Conservation (phyloP, 2,113 vertebrate species). For the Maylandia zebra region DNA sequence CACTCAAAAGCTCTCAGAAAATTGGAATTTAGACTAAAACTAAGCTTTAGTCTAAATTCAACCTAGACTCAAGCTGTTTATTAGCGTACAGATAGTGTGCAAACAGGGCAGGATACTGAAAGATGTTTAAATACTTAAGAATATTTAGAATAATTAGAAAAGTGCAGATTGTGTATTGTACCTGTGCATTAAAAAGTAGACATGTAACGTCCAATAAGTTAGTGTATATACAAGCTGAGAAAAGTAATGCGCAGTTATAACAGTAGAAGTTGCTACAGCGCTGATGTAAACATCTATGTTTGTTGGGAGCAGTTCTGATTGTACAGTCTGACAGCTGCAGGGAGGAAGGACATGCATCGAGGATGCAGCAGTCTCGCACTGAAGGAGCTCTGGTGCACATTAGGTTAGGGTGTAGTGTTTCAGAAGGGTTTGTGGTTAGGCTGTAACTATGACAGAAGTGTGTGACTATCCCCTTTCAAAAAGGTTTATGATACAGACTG, state of each 20-base stretch:
- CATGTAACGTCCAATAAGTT: background rate
- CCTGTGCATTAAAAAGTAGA: background rate
- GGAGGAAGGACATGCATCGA: background rate
- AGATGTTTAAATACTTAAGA: background rate
- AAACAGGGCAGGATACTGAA: background rate
- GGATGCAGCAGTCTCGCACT: background rate
- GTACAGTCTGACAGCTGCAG: background rate
- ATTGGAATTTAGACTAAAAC: background rate
- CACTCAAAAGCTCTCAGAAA: background rate
- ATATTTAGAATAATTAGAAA: background rate
- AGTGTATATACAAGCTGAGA: background rate
- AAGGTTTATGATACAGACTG: background rate
- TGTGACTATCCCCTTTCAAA: background rate
- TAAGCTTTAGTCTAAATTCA: background rate
- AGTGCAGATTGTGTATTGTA: background rate
- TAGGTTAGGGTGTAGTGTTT: background rate
- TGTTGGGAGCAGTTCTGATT: background rate
- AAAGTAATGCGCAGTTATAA: background rate
- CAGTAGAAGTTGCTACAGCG: background rate
- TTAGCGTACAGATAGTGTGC: rapidly evolving
- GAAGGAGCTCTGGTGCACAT: background rate
- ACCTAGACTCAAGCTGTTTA: background rate
- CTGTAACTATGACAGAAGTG: background rate
- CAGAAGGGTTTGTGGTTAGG: background rate
- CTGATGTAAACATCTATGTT: background rate